Conservation (phyloP, 1,140 invertebrate genomes). For the Papilio helenus region DNA sequence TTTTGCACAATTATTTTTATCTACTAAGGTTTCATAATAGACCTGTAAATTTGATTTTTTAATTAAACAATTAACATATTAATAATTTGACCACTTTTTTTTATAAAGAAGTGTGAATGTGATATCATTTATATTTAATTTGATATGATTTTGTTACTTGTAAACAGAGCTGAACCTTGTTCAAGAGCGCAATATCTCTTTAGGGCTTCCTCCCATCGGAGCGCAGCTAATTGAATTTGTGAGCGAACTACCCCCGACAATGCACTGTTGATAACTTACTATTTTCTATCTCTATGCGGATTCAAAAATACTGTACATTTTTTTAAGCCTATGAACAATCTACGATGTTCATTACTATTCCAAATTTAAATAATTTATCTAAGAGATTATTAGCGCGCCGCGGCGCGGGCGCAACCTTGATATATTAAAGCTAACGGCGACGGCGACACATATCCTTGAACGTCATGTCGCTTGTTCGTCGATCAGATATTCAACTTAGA, state of each 20-base stretch:
- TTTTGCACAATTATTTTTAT: too few relatives aligned
- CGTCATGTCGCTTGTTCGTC: constrained; percentile 8
- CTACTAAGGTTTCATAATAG: too few relatives aligned
- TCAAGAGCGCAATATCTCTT: background rate
- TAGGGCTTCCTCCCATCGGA: constrained; percentile 30
- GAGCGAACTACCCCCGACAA: constrained; percentile 10
- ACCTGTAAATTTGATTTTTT: too few relatives aligned
- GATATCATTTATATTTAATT: background rate
- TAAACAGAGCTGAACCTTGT: constrained; percentile 19
- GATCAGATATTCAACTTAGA: background rate
- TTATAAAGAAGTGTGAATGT: background rate
- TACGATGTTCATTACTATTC: constrained; percentile 7
- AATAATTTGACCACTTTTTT: background rate
- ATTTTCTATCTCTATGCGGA: background rate
- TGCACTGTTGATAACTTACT: background rate
- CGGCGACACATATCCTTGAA: constrained; percentile 24
- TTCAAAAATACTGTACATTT: background rate
- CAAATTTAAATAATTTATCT: constrained; percentile 19
- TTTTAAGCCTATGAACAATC: constrained; percentile 1
- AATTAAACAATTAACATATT: background rate
- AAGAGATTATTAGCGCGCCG: background rate
- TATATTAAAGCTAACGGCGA: constrained; percentile 27
- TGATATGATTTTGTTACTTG: background rate
- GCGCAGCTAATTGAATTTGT: constrained; percentile 33
- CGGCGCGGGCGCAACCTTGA: constrained; percentile 12